These are phyloP conservation scores for Botrylloides violaceus DNA, from an alignment of 23 tunicate species.

Conservation along the genomic window DNA sequence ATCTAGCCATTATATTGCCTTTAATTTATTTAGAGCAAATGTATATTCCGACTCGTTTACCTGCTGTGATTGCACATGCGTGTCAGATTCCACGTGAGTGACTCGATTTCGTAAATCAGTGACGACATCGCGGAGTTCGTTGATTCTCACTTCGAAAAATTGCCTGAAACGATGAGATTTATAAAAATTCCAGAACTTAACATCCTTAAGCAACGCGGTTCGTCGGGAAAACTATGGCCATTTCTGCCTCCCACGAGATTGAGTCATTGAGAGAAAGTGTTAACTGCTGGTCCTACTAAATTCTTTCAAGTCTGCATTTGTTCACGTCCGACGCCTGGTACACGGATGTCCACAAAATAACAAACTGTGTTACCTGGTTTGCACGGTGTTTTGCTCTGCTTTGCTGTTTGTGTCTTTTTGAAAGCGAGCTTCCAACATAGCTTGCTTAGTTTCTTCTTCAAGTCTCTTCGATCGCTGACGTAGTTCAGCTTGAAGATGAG, in stretches of 20 bases:
- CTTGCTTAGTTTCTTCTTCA: constrained; percentile 82
- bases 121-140: constrained; percentile 65
- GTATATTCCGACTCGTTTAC: too few relatives aligned
- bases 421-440: constrained; percentile 46
- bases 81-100: constrained; percentile 43
- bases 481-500: constrained; percentile 56
- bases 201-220: too few relatives aligned
- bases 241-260: too few relatives aligned
- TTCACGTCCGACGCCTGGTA: too few relatives aligned
- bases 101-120: constrained; percentile 51
- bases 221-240: too few relatives aligned
- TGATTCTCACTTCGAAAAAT: constrained; percentile 53
- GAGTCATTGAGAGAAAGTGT: too few relatives aligned
- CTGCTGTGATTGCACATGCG: constrained; percentile 56
- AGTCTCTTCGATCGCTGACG: constrained; percentile 68
- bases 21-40: too few relatives aligned
- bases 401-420: constrained; percentile 71
- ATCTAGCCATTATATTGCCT: too few relatives aligned
- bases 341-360: too few relatives aligned
- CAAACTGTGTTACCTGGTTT: constrained; percentile 48
- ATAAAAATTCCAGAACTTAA: too few relatives aligned
- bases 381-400: constrained; percentile 67
- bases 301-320: too few relatives aligned
- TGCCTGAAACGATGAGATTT: constrained; percentile 27
- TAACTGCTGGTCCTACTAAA: too few relatives aligned